Evolutionary conservation across 2,113 vertebrate genomes (phyloP), one percentile per base, ranked within the genome.

Genomic region (Rissa tridactyla): DNA sequence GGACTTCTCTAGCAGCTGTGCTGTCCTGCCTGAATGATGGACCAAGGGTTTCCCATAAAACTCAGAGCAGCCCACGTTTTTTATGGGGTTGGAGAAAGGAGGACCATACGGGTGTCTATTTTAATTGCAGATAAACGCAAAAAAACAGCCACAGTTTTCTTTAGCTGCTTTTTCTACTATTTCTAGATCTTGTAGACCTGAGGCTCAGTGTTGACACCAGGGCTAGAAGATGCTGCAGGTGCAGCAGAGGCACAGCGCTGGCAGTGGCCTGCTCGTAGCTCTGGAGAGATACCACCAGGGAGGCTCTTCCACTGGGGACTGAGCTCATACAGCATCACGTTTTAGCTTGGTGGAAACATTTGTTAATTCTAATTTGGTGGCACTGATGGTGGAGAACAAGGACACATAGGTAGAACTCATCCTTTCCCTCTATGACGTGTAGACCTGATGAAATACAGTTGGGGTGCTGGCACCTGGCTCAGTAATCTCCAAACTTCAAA

Each of bases 321-420:
- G 47, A 51, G 38, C 17, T 17, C 57, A 11, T 7, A 38, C 7
- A 62, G 49, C 13, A 47, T 7, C 38, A 10, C 4, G 1, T 34
- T 40, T 51, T 17, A 60, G 46, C 36, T 8, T 11, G 40, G 10
- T 4, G 13, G n/a, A 55, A 75, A 47, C 0, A 1, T 15, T 12
- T 14, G 11, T 23, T 60, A 64, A 42, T 32, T 64, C 55, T 11
- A 11, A 44, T 60, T 36, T 52, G 18, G 27, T 27, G 36, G 32
- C n/a, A 26, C 42, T n/a, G 60, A 6, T 15, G 13, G 21, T 4
- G 15, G 51, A 46, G 70, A 47, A 77, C 19, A 46, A 47, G 17
- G 32, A 10, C 3, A 2, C 0, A 2, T 1, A 47, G 30, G 29
- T 2, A 36, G 58, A 61, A 32, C 5, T 0, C 4, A 10, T 17